Evolutionary conservation across 2,113 vertebrate genomes (phyloP).

Genomic region (Cephalopholis sonnerati): DNA sequence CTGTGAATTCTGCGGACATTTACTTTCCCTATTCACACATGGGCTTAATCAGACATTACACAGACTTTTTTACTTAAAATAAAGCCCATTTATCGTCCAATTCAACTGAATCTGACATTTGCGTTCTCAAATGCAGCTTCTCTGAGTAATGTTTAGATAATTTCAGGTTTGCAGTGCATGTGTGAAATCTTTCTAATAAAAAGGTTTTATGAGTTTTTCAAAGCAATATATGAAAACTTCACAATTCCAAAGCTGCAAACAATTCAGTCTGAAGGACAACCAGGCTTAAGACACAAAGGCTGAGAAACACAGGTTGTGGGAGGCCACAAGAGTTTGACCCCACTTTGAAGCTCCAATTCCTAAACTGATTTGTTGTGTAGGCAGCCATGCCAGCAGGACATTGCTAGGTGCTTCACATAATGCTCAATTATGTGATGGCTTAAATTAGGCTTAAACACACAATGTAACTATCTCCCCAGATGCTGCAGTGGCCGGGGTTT

Average conservation of each 20-base stretch:
- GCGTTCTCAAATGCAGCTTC: no score
- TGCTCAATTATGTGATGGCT: conserved; percentile 27
- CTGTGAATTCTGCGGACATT: no score
- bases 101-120: no score
- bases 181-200: no score
- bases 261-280: conserved; percentile 3
- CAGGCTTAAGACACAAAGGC: neutral
- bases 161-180: no score
- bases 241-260: neutral
- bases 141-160: no score
- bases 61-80: no score
- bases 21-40: no score
- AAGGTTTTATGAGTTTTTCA: no score
- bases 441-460: conserved; percentile 14
- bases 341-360: neutral
- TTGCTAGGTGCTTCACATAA: neutral
- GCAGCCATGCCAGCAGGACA: conserved; percentile 8
- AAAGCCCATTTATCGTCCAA: no score
- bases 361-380: conserved; percentile 11
- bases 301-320: neutral
- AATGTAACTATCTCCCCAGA: neutral
- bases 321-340: neutral
- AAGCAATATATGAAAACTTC: neutral
- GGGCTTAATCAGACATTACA: no score
- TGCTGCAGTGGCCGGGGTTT: neutral